Evolutionary conservation across 1,140 invertebrate species (phyloP).

Genomic region (Lithobius niger): DNA sequence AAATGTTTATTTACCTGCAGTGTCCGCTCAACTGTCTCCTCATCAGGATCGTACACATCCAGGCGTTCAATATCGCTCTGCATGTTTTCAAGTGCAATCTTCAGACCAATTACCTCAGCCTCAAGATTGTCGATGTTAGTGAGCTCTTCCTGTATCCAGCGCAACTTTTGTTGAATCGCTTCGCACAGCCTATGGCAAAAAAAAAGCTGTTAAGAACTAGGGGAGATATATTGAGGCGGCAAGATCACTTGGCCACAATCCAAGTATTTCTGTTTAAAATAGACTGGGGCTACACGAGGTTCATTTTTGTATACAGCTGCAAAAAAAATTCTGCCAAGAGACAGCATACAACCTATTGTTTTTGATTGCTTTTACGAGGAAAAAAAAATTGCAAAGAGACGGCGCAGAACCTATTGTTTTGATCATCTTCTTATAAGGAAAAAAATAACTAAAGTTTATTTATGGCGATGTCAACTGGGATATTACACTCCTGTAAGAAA

Average conservation of each 20-base stretch:
- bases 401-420: too few relatives aligned
- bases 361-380: too few relatives aligned
- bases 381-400: too few relatives aligned
- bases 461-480: too few relatives aligned
- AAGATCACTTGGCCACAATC: not conserved
- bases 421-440: too few relatives aligned
- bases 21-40: constrained; percentile 17
- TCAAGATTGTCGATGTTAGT: constrained; percentile 34
- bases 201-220: not conserved
- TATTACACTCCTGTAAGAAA: too few relatives aligned
- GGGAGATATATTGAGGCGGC: not conserved
- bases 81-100: constrained; percentile 44
- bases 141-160: constrained; percentile 33
- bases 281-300: too few relatives aligned
- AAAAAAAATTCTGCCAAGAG: too few relatives aligned
- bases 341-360: too few relatives aligned
- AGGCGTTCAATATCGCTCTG: constrained; percentile 46
- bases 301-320: too few relatives aligned
- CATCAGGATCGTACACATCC: constrained; percentile 48
- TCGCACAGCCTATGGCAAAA: constrained; percentile 13
- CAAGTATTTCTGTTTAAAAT: too few relatives aligned
- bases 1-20: constrained; percentile 20
- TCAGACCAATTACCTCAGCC: constrained; percentile 45
- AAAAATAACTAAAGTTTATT: too few relatives aligned
- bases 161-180: constrained; percentile 15